Conservation (phyloP, 2,113 vertebrate species). For the Anser cygnoides region DNA sequence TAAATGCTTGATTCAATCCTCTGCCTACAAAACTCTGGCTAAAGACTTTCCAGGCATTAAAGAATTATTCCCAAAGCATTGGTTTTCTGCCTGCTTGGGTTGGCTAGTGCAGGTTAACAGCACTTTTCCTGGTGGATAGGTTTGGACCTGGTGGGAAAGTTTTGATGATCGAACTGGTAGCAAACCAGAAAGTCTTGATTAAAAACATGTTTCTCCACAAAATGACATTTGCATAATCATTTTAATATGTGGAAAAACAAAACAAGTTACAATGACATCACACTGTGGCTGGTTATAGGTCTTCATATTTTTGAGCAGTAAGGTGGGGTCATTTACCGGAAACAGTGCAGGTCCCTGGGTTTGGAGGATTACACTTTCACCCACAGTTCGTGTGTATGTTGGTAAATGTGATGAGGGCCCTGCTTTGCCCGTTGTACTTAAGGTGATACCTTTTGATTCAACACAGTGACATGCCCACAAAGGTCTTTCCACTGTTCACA, state of each 20-base stretch:
- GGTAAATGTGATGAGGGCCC: accelerated
- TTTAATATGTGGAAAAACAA: neutral
- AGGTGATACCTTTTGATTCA: neutral
- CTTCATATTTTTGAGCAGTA: neutral
- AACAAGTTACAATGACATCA: neutral
- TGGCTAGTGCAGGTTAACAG: neutral
- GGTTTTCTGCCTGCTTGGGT: neutral
- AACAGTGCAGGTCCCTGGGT: neutral
- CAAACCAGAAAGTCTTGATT: neutral
- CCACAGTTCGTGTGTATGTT: neutral
- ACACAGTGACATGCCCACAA: neutral
- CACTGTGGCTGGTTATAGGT: neutral
- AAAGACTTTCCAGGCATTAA: neutral
- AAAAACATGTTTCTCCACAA: neutral
- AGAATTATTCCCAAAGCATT: neutral
- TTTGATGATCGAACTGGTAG: accelerated
- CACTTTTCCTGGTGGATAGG: neutral
- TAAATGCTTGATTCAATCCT: neutral
- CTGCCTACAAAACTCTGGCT: constrained; percentile 3
- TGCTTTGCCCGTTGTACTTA: neutral
- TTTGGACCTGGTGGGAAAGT: neutral
- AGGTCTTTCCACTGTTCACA: neutral
- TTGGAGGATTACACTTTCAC: neutral
- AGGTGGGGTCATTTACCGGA: neutral
- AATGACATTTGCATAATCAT: accelerated